phyloP scores from a whole-genome alignment of 2,797 vertebrate species.

The Buphagus erythrorhynchus region DNA sequence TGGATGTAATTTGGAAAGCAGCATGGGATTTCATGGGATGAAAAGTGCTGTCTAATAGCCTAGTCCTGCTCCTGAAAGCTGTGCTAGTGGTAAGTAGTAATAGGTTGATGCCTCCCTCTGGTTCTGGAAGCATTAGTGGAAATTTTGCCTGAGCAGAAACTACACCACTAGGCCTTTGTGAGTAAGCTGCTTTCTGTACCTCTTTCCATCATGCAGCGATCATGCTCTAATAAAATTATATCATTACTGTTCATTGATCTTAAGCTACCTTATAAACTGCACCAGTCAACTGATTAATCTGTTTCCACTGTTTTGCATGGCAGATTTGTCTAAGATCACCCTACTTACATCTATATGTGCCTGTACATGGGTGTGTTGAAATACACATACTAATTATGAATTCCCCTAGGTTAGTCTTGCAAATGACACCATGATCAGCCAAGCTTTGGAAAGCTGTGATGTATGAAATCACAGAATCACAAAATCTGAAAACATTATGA shows the following conservation, averaged over 20 bases:
- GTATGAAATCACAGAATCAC: background rate
- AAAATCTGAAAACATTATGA: background rate
- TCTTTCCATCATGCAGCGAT: background rate
- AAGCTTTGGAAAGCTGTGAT: background rate
- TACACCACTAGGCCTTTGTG: background rate
- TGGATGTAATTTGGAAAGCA: background rate
- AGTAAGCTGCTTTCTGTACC: background rate
- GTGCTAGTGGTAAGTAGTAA: background rate
- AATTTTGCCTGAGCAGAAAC: background rate
- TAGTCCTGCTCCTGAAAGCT: background rate
- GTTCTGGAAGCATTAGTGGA: background rate
- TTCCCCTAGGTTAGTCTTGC: background rate
- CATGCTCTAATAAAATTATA: background rate
- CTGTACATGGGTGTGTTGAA: background rate
- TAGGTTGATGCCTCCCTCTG: background rate
- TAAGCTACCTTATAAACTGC: background rate
- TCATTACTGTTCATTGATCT: background rate
- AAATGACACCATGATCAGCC: background rate
- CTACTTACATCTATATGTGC: background rate
- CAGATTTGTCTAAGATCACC: background rate
- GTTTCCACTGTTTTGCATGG: background rate
- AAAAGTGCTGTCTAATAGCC: background rate
- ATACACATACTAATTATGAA: background rate
- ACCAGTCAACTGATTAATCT: background rate
- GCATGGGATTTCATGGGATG: background rate